A percentile compares a stretch with the other conserved stretches of the same genome.
Conservation (phyloP, 2,888 invertebrate species). For the Sinodicranocentrus sp. region DNA sequence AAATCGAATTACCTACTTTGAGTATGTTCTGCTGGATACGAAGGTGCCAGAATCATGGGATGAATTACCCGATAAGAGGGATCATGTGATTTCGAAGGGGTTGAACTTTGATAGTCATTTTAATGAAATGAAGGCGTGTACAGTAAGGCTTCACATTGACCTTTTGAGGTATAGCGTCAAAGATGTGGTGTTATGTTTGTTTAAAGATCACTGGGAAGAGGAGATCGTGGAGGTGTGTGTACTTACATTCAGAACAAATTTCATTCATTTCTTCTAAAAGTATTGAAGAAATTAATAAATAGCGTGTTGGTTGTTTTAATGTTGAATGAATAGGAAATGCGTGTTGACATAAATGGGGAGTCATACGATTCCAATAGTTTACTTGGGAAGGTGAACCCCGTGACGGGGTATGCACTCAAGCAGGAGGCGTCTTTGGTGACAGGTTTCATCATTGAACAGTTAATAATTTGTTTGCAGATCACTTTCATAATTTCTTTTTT, state of each 20-base stretch:
- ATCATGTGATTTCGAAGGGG: not conserved
- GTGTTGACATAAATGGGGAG: constrained; percentile 7
- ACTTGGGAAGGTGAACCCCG: constrained; percentile 10
- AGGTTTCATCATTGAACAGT: constrained; percentile 54
- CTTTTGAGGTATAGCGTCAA: not conserved
- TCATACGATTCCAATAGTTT: not conserved
- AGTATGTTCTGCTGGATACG: constrained; percentile 30
- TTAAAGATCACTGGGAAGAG: constrained; percentile 31
- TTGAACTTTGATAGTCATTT: not conserved
- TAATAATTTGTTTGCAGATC: not conserved
- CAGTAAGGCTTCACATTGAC: constrained; percentile 2
- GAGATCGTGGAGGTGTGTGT: constrained; percentile 28
- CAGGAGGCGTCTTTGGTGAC: constrained; percentile 30
- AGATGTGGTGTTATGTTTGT: constrained; percentile 32
- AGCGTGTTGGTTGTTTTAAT: not conserved
- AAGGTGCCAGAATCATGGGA: not conserved
- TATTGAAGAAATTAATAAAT: not conserved
- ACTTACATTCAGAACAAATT: too few relatives aligned
- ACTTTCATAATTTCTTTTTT: too few relatives aligned
- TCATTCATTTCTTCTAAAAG: too few relatives aligned
- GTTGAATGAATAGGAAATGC: constrained; percentile 23
- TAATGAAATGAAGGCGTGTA: not conserved
- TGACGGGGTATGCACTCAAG: constrained; percentile 34
- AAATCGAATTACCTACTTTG: constrained; percentile 37
- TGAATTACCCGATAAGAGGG: constrained; percentile 21